Base-by-base conservation (phyloP, 2,113 vertebrate genomes). In the Phaetusa simplex region DNA sequence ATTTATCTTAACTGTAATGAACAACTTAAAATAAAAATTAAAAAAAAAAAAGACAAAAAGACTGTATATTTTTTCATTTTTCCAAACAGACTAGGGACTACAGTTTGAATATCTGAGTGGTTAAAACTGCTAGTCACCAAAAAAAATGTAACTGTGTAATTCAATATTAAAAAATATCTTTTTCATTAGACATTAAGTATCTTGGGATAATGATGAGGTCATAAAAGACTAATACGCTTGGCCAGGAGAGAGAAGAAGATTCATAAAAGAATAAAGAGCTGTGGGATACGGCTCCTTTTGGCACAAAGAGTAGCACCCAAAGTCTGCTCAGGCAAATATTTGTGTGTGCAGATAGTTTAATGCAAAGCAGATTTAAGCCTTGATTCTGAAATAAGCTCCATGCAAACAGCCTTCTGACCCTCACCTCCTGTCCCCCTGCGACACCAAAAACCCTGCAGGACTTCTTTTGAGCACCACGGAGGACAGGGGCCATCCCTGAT, bases 191-290 rank as follows among this genome's bases (percentile, higher is more conserved):
- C 24, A 30, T 89, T 82, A 86, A 82, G 21, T 78, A 43, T 87
- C 18, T 78, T 81, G 34, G 61, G 58, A 67, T 72, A 93, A 87
- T 64, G 38, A 45, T 85, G 87, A 82, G 24, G 23, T 87, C 70
- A 90, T 80, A 82, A 80, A 92, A 97, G 56, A 67, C 65, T 91
- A 67, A 30, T 21, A 16, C 59, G 62, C 90, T 93, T 93, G 65
- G 23, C 42, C 40, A 70, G 22, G 67, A 80, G 21, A 73, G 40
- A 76, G 65, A 71, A 55, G 29, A 83, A 47, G 18, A 77, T 86
- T 70, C 38, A 74, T 70, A 42, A 69, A 86, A 86, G 58, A 80
- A 58, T 59, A 62, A 86, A 80, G 53, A 90, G 30, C 76, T 77
- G 50, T 66, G 67, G 34, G 53, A 62, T 83, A 18, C 0, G 1